Evolutionary conservation across 2,113 vertebrate species (phyloP).

Genomic region (Thunnus thynnus): DNA sequence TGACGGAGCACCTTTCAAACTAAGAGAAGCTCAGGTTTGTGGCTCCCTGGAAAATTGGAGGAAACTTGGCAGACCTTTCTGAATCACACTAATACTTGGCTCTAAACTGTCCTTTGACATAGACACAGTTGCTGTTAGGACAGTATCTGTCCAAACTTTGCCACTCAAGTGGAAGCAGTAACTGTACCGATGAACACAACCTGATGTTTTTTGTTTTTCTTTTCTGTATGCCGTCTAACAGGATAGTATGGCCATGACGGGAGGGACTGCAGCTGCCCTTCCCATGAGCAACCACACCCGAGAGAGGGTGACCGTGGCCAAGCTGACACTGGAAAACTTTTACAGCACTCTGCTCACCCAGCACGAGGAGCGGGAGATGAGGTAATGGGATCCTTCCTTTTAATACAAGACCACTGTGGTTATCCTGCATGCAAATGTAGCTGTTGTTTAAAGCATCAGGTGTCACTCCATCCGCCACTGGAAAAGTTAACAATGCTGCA

Average conservation of each 20-base stretch:
- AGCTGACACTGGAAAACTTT: slow-evolving; percentile 98
- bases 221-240: slow-evolving; percentile 75
- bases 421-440: background rate
- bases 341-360: slow-evolving; percentile 99
- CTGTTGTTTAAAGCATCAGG: slow-evolving; percentile 17
- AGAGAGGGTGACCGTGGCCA: slow-evolving; percentile 97
- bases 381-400: slow-evolving; percentile 76
- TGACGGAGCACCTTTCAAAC: too few relatives aligned
- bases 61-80: too few relatives aligned
- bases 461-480: background rate
- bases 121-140: too few relatives aligned
- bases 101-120: too few relatives aligned
- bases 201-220: background rate
- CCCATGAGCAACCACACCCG: slow-evolving; percentile 99
- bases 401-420: background rate
- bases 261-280: slow-evolving; percentile 91
- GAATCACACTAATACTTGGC: too few relatives aligned
- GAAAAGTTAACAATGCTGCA: background rate
- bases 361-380: slow-evolving; percentile 97
- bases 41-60: too few relatives aligned
- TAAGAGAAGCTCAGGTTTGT: too few relatives aligned
- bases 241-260: slow-evolving; percentile 96
- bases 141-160: too few relatives aligned
- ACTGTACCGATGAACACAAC: background rate
- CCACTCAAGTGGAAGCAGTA: background rate